Evolutionary conservation across 2,113 vertebrate species (phyloP).

Genomic region (Falcunculus frontatus): DNA sequence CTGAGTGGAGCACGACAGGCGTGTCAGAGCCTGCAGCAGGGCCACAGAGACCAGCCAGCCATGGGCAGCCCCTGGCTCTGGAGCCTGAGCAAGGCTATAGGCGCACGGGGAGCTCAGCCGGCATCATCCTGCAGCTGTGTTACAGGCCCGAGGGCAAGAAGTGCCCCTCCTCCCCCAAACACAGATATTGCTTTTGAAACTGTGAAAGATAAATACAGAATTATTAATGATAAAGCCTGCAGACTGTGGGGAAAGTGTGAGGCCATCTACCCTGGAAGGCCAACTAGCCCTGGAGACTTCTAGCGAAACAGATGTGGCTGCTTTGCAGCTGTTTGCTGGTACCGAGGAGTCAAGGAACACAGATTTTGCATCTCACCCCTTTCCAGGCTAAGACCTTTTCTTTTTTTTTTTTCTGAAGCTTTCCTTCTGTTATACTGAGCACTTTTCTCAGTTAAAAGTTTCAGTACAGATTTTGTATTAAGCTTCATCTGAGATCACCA

Average conservation of each 20-base stretch:
- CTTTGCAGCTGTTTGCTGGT: not conserved
- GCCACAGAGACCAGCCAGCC: not conserved
- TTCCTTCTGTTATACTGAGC: not conserved
- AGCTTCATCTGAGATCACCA: not conserved
- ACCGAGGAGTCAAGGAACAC: not conserved
- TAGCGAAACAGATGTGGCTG: not conserved
- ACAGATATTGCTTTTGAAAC: not conserved
- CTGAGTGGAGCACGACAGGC: not conserved
- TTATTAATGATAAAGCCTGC: not conserved
- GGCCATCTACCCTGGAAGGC: not conserved
- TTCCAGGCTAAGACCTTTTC: not conserved
- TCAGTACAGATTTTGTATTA: not conserved
- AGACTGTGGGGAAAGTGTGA: not conserved
- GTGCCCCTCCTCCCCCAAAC: not conserved
- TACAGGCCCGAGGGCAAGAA: not conserved
- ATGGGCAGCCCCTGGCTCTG: not conserved
- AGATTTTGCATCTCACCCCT: not conserved
- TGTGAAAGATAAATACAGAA: not conserved
- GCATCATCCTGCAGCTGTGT: not conserved
- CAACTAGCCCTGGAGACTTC: not conserved
- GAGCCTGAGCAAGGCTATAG: not conserved
- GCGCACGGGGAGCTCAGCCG: fast-evolving
- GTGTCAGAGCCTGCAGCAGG: fast-evolving
- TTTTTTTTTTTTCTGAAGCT: not conserved
- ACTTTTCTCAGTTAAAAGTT: not conserved